These are phyloP conservation scores for Pseudanteris insignis DNA, from an alignment of 2,888 invertebrate species.

Conservation along the genomic window DNA sequence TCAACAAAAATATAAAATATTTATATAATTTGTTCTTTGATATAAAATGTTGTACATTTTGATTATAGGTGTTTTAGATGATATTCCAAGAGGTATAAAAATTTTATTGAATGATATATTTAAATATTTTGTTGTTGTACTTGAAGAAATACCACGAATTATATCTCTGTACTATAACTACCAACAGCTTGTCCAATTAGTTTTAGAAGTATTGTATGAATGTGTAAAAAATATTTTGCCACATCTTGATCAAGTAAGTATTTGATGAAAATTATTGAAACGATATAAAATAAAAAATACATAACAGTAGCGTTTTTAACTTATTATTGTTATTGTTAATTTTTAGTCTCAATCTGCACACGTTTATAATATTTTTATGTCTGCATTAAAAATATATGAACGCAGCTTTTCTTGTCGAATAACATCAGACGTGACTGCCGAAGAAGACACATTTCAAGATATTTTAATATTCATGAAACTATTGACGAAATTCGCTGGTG, in stretches of 20 bases:
- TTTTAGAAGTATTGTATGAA: constrained; percentile 78
- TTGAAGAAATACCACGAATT: constrained; percentile 76
- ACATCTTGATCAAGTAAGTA: no score
- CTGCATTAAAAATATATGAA: constrained; percentile 77
- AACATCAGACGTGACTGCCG: constrained; percentile 72
- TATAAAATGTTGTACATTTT: no score
- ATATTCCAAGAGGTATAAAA: constrained; percentile 63
- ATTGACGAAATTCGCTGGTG: constrained; percentile 69
- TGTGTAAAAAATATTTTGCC: constrained; percentile 66
- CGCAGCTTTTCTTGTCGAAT: constrained; percentile 74
- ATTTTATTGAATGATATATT: no score
- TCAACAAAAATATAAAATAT: no score
- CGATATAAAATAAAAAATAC: no score
- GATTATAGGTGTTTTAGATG: constrained; percentile 75
- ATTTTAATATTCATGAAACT: constrained; percentile 83
- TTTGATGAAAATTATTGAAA: no score
- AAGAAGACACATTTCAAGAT: constrained; percentile 81
- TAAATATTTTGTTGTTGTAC: constrained; percentile 72
- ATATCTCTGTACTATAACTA: constrained; percentile 82
- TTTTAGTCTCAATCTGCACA: constrained; percentile 70
- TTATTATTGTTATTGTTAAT: no score
- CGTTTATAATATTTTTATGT: constrained; percentile 76
- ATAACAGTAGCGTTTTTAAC: no score
- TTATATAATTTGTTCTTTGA: no score
- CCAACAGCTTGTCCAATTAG: constrained; percentile 79